Evolutionary conservation across 2,113 vertebrate species (phyloP).

Genomic region (Origma solitaria): DNA sequence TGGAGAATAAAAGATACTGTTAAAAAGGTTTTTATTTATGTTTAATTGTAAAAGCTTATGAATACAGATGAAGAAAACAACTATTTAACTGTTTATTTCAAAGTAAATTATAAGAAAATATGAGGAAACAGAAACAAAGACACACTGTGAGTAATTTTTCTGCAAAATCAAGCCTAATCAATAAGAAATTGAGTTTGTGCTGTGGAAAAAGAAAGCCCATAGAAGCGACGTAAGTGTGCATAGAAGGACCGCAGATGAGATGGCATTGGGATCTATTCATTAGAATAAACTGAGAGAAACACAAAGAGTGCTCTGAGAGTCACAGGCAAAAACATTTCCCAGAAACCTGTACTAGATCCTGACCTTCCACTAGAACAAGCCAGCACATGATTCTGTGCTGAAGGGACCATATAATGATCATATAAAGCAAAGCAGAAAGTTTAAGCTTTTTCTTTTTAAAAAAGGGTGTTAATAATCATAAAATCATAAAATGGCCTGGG

Average conservation of each 20-base stretch:
- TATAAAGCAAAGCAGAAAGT: neutral
- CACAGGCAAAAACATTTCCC: neutral
- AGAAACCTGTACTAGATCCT: neutral
- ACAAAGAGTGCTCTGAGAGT: neutral
- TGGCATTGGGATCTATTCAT: neutral
- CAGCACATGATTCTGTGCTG: neutral
- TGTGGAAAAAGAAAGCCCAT: neutral
- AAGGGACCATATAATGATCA: neutral
- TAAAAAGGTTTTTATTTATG: neutral
- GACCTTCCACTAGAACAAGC: neutral
- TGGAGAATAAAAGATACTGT: neutral
- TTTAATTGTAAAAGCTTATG: neutral
- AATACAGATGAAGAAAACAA: neutral
- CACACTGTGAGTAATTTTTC: neutral
- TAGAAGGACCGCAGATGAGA: neutral
- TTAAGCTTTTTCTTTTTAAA: no score
- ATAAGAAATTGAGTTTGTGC: neutral
- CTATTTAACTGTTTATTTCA: neutral
- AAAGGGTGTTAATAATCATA: no score
- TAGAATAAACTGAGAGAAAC: neutral
- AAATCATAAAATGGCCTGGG: neutral
- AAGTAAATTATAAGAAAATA: neutral
- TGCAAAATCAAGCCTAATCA: neutral
- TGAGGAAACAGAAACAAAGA: neutral
- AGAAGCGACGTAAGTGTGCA: neutral